Conservation (phyloP, 2,888 invertebrate species). For the Drosophila longiperda region DNA sequence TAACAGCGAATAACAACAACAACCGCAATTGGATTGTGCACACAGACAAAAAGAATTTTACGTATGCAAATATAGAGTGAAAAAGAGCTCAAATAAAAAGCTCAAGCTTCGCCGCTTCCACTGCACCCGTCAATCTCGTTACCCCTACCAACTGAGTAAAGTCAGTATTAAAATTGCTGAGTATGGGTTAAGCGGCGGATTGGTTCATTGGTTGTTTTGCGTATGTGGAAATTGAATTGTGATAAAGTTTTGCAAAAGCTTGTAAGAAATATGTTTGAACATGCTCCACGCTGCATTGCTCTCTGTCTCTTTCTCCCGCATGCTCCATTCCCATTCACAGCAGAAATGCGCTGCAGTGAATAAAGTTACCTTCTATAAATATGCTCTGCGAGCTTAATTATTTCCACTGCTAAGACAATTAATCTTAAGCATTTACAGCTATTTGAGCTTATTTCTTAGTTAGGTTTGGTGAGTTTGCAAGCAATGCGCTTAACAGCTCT, state of each 20-base stretch:
- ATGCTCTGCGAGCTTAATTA: background rate
- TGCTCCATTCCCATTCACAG: background rate
- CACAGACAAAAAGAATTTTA: conserved; percentile 4
- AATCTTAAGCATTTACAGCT: conserved; percentile 16
- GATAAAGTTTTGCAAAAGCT: conserved; percentile 20
- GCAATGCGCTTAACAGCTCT: background rate
- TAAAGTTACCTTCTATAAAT: background rate
- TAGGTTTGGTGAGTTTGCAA: conserved; percentile 7
- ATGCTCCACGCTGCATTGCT: background rate
- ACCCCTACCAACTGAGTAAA: background rate
- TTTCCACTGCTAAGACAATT: conserved; percentile 1
- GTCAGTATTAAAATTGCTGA: conserved; percentile 15
- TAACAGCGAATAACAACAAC: conserved; percentile 25
- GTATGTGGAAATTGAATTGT: conserved; percentile 46
- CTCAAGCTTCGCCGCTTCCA: fast-evolving
- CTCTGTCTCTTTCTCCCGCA: background rate
- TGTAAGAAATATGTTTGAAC: conserved; percentile 9
- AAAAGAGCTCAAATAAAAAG: background rate
- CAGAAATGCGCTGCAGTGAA: background rate
- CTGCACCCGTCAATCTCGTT: background rate
- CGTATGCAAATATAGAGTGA: conserved; percentile 23
- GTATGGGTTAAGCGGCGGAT: conserved; percentile 9
- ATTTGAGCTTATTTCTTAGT: conserved; percentile 14
- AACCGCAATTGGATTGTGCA: conserved; percentile 4
- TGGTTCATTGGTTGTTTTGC: conserved; percentile 8